A percentile compares a stretch with the other conserved stretches of the same genome.
These are phyloP conservation scores for Neomonachus schauinslandi DNA, from an alignment of 2,113 vertebrate genomes.

Conservation along the genomic window DNA sequence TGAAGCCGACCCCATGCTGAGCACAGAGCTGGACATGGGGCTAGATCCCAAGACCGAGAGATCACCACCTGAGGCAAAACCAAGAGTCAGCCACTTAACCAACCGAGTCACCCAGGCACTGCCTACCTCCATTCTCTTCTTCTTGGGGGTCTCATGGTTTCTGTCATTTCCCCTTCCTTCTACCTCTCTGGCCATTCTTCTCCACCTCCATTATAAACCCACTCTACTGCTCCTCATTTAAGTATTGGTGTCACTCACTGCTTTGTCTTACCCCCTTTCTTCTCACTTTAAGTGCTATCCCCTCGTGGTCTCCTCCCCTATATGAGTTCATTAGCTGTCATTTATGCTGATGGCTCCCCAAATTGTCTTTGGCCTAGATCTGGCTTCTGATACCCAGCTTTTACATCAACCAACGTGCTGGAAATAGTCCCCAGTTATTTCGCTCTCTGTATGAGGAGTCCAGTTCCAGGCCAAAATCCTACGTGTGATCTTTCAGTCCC, in stretches of 20 bases:
- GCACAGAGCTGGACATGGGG: neutral
- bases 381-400: neutral
- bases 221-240: neutral
- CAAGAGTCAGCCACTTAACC: neutral
- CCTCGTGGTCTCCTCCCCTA: neutral
- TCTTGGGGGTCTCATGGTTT: neutral
- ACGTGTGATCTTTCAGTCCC: neutral
- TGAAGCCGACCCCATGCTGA: neutral
- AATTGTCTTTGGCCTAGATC: neutral
- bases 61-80: neutral
- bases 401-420: neutral
- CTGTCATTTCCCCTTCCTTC: neutral
- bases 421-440: neutral
- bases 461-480: neutral
- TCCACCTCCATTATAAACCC: neutral
- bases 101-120: neutral
- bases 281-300: neutral
- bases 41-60: neutral
- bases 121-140: neutral
- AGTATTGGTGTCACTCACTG: neutral
- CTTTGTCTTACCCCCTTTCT: neutral
- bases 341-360: neutral
- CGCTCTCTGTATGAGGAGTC: neutral
- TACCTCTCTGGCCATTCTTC: neutral
- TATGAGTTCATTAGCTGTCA: neutral